Conservation (phyloP, 1,140 invertebrate species). For the Epicauta chinensis region DNA sequence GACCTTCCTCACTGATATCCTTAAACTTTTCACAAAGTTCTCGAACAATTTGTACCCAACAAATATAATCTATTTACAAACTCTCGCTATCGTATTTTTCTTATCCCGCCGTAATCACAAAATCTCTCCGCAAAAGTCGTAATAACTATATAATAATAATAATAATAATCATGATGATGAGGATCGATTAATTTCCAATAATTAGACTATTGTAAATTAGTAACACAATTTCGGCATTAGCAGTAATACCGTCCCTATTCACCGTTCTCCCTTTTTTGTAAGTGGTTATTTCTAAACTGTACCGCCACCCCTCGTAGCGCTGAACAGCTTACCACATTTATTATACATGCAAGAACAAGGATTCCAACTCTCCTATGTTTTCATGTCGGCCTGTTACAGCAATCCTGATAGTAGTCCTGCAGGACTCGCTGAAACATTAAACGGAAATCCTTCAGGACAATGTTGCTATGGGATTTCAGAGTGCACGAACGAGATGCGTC, state of each 20-base stretch:
- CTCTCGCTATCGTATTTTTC: background rate
- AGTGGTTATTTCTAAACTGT: background rate
- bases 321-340: conserved; percentile 10
- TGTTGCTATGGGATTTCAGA: conserved; percentile 10
- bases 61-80: conserved; percentile 17
- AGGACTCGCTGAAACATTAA: conserved; percentile 15
- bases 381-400: conserved; percentile 17
- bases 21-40: conserved; percentile 24
- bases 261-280: background rate
- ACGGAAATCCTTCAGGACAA: conserved; percentile 20
- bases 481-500: conserved; percentile 1
- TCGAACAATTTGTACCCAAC: conserved; percentile 18
- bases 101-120: too few relatives aligned
- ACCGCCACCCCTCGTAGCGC: background rate
- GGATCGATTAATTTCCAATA: conserved; percentile 20
- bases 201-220: conserved; percentile 26
- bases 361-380: conserved; percentile 13
- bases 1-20: conserved; percentile 22
- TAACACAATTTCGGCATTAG: conserved; percentile 33
- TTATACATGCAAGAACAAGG: conserved; percentile 20
- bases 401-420: conserved; percentile 17
- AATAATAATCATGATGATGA: too few relatives aligned
- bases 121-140: too few relatives aligned
- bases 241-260: conserved; percentile 15
- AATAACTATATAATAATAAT: too few relatives aligned